Base-by-base conservation (phyloP, 2,888 invertebrate genomes). In the Linnaemya tessellans region DNA sequence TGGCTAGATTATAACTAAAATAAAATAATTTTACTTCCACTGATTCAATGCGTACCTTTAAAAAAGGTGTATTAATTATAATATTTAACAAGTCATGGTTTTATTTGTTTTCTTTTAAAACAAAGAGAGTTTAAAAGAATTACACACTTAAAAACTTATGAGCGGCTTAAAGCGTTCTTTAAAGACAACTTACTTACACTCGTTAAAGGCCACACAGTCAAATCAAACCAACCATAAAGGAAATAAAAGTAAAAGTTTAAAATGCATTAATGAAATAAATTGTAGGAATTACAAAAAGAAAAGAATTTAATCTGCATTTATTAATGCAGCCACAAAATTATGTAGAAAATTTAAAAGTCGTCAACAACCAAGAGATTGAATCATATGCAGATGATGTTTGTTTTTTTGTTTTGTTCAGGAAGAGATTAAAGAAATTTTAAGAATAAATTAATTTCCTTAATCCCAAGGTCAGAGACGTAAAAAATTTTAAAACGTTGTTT, bases 1-100 rank as follows among this genome's bases (percentile, higher is more conserved):
- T 74, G 60, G 60, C 35, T 51, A 68, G 11, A 20, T 67, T 20
- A 22, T 67, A 60, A 74, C 67, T 74, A 67, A 80, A 51, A 60
- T 30, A 67, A 35, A 58, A 46, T 67, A 4, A 54, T 71, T 30
- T 46, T 64, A 22, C 58, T 35, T 18, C 65, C 38, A 73, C 18
- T 30, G 30, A 51, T 67, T 67, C 60, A 51, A 25, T 49, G 13
- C 65, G 41, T 30, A 67, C 11, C 3, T 51, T 79, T 5, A 35
- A 25, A 60, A 58, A 22, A 43, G 41, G 35, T 73, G 35, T 80
- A 49, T 64, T 65, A 80, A 64, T 80, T 71, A 80, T 65, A 71
- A 71, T 64, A 56, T 43, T 70, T 43, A 79, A 51, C 46, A 15
- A 51, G 54, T 65, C 58, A 41, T 56, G 64, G 35, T 49, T 25